Evolutionary conservation across 2,113 vertebrate species (phyloP), one percentile per base, ranked within the genome.

Genomic region (Seriola dumerili): DNA sequence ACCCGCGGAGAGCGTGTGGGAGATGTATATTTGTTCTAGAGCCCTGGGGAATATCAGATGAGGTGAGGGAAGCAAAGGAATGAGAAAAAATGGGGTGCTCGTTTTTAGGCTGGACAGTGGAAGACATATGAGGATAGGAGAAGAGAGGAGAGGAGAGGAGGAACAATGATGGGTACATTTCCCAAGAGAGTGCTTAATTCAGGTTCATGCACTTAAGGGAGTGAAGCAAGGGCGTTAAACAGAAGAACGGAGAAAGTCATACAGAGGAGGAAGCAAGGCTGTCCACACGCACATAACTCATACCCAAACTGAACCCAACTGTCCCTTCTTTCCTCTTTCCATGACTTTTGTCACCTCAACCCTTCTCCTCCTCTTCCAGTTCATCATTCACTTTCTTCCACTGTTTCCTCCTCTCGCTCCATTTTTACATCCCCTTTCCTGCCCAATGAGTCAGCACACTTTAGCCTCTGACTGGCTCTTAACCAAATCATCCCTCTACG

Each of bases 361-460:
- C 76, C 67, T 46, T 72, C 75, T 87, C 68, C 73, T 80, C 73
- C 75, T 87, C 68, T 71, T 78, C 73, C 4, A 6, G n/a, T n/a
- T 63, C 72, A 83, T 89, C 66, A 57, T 12, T 92, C 77, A 86
- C 29, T 74, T 70, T 78, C 75, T 62, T 69, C 48, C 85, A 19
- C 55, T 0, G 19, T 63, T 81, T 86, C 75, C 76, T 87, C 67
- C 48, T 21, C 55, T 61, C 8, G 0, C 70, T 76, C 46, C 74
- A 62, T 76, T 82, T 85, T 86, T 83, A 78, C 79, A 69, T 81
- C 81, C 63, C 72, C 55, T 80, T 85, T 83, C 77, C 85, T 87
- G 73, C 76, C 72, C 81, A 72, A 90, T 93, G 91, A 94, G 85
- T 95, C 94, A 96, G 94, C 90, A 85, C 83, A 66, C 40, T 42